These are phyloP conservation scores for Sinocyclocheilus grahami DNA, from an alignment of 2,113 vertebrate genomes.

Conservation along the genomic window DNA sequence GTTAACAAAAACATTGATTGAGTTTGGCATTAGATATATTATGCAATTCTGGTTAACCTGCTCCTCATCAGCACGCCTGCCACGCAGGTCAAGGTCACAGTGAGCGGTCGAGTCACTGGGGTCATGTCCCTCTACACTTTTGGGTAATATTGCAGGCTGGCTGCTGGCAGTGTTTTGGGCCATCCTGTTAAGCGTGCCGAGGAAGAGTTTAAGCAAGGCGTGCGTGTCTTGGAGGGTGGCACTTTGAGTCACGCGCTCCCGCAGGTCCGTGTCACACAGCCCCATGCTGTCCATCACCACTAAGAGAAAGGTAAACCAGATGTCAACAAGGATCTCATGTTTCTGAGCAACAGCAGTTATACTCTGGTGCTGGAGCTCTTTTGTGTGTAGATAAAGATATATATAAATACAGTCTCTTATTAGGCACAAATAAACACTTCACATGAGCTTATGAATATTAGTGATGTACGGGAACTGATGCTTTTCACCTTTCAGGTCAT, in stretches of 20 bases:
- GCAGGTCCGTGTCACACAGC: slow-evolving; percentile 82
- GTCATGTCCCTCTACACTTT: slow-evolving; percentile 27
- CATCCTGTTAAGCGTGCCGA: slow-evolving; percentile 74
- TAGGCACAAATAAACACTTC: too few species aligned
- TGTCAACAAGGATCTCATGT: slow-evolving; percentile 58
- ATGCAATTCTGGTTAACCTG: slow-evolving; percentile 30
- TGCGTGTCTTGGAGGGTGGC: slow-evolving; percentile 69
- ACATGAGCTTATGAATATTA: too few species aligned
- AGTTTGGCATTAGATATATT: background rate
- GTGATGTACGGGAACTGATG: background rate
- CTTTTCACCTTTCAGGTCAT: too few species aligned
- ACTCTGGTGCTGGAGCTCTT: background rate
- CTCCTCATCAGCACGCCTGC: slow-evolving; percentile 32
- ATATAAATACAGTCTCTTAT: background rate
- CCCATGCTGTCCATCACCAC: slow-evolving; percentile 79
- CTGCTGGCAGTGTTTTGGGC: slow-evolving; percentile 58
- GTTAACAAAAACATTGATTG: background rate
- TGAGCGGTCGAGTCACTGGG: background rate
- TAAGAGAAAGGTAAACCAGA: slow-evolving; percentile 71
- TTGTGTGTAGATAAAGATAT: background rate
- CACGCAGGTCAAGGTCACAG: slow-evolving; percentile 42
- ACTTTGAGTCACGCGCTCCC: slow-evolving; percentile 60
- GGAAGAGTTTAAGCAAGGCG: slow-evolving; percentile 74
- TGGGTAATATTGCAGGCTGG: slow-evolving; percentile 30
- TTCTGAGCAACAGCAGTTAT: slow-evolving; percentile 49